Evolutionary conservation across 2,113 vertebrate species (phyloP), one percentile per base, ranked within the genome.

Genomic region (Amblyornis subalaris): DNA sequence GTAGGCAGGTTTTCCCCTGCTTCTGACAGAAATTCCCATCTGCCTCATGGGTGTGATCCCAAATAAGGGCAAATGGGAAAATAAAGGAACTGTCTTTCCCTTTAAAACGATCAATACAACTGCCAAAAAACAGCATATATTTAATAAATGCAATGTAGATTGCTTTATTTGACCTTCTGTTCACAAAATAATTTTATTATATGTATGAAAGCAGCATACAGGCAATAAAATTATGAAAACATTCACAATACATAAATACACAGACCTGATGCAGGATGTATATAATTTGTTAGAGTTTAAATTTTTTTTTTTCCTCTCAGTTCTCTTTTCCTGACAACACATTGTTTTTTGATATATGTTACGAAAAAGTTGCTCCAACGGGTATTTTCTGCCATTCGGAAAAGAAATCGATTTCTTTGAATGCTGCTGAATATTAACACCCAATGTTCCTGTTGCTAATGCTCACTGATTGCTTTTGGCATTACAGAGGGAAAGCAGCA

Each of bases 121-220:
- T 82, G 77, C 83, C 82, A 89, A 89, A 92, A 88, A 12, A 0
- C 55, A 92, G 88, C 72, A 50, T 33, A 53, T 93, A 82, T 96
- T 94, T 97, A 96, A 96, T 67, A 97, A 97, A 97, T n/a, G 75
- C 77, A 90, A 97, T 91, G 95, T 92, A 94, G 93, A 89, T 96
- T 84, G 44, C 36, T 92, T 96, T 89, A 86, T 95, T 93, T 88
- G 77, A 94, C 90, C 94, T 94, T 95, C 95, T 97, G 94, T 97
- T 98, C 98, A 98, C 98, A 98, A 98, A 98, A 98, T 98, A 98
- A 93, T 97, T 98, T 98, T 98, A 98, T 98, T 98, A 94, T 97
- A 97, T 96, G 95, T 98, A 97, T 97, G 97, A 98, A 98, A 98
- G 97, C 98, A 98, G 98, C 98, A 96, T 97, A 98, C 98, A 98